These are phyloP conservation scores for Trissolcus basalis DNA, from an alignment of 1,140 invertebrate species.

Conservation along the genomic window DNA sequence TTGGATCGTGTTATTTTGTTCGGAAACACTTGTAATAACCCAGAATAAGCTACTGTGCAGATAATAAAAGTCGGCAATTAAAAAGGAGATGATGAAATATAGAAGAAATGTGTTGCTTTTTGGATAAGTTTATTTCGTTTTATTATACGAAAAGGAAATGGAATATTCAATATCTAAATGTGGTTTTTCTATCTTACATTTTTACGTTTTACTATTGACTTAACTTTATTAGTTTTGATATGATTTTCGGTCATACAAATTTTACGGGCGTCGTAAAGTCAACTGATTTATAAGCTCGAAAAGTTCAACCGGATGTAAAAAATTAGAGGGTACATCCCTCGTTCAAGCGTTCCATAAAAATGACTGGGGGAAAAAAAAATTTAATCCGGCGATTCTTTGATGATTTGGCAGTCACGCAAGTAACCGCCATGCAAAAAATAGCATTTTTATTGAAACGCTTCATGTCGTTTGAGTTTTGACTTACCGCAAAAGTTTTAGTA, in stretches of 20 bases:
- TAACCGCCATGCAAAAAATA: conserved; percentile 39
- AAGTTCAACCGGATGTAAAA: conserved; percentile 50
- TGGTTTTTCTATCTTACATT: conserved; percentile 4
- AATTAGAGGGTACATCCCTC: conserved; percentile 40
- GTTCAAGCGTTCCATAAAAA: conserved; percentile 46
- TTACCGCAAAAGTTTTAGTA: background rate
- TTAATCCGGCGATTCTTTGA: conserved; percentile 44
- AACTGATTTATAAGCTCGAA: conserved; percentile 51
- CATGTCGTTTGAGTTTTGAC: conserved; percentile 17
- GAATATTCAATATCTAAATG: background rate
- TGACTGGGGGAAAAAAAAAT: conserved; percentile 27
- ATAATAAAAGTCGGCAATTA: too few relatives aligned
- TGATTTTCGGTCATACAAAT: conserved; percentile 43
- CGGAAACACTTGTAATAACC: too few relatives aligned
- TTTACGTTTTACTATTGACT: conserved; percentile 30
- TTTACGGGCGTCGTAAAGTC: conserved; percentile 44
- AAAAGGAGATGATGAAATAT: too few relatives aligned
- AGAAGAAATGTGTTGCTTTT: too few relatives aligned
- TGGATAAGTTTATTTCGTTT: too few relatives aligned
- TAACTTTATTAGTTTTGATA: conserved; percentile 34
- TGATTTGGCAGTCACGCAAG: conserved; percentile 34
- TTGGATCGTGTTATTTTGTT: too few relatives aligned
- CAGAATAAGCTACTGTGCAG: too few relatives aligned
- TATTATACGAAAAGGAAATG: background rate
- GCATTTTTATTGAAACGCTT: conserved; percentile 16